Conservation (phyloP, 2,888 invertebrate genomes). For the Colletes collaris region DNA sequence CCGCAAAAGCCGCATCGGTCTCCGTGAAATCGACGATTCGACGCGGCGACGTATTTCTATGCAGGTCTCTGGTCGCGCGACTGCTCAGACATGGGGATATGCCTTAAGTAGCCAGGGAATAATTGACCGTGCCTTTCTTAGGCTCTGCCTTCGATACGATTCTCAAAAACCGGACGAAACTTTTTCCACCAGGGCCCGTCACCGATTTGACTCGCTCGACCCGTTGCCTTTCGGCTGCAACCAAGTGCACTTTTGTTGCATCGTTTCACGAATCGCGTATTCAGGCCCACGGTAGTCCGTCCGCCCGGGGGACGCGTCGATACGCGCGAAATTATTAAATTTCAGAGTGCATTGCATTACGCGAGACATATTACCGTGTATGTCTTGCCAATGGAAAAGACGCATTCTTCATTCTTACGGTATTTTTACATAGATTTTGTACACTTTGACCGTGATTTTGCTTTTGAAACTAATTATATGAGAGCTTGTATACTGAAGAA, state of each 20-base stretch:
- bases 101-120: slow-evolving; percentile 73
- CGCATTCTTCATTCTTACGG: too few species aligned
- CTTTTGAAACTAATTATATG: too few species aligned
- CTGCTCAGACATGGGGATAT: slow-evolving; percentile 70
- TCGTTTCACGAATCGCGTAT: slow-evolving; percentile 27
- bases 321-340: too few species aligned
- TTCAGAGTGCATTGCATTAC: too few species aligned
- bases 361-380: too few species aligned
- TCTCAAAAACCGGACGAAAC: slow-evolving; percentile 52
- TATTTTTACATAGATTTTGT: too few species aligned
- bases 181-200: slow-evolving; percentile 54
- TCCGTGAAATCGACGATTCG: slow-evolving; percentile 82
- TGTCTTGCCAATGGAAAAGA: too few species aligned
- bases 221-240: slow-evolving; percentile 50
- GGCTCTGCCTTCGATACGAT: background rate
- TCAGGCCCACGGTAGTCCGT: slow-evolving; percentile 33
- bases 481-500: too few species aligned
- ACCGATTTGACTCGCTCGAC: slow-evolving; percentile 76
- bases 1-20: slow-evolving; percentile 82
- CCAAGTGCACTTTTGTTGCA: slow-evolving; percentile 58
- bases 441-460: too few species aligned
- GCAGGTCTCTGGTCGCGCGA: slow-evolving; percentile 75
- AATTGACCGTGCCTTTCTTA: slow-evolving; percentile 61
- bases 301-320: too few species aligned
- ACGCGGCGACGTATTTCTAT: slow-evolving; percentile 79